Evolutionary conservation across 1,140 invertebrate genomes (phyloP), one percentile per base, ranked within the genome.

Genomic region (Solenopsis invicta): DNA sequence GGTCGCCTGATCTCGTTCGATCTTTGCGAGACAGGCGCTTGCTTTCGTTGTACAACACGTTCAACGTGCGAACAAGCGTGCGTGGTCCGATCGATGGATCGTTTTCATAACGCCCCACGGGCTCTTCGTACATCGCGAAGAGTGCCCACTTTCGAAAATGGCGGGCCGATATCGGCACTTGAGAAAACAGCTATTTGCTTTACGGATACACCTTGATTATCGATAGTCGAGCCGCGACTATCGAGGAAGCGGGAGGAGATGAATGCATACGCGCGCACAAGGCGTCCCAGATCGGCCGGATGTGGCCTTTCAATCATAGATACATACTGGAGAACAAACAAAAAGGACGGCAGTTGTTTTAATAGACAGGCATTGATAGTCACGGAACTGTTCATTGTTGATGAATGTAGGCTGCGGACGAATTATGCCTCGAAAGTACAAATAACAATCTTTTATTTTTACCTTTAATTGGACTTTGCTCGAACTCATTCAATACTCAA

Each of bases 151-250:
- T 89, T 82, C 61, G 66, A 78, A 85, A 85, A 87, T 48, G 48
- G 72, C 72, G 48, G 45, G 10, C 24, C 76, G 48, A 82, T 77
- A 88, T 82, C 41, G 78, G 37, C 61, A 81, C 85, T 82, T 75
- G 82, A 71, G 89, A 66, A 87, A 69, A 88, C 80, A 76, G 76
- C 59, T 91, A 86, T 91, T 92, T 92, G 62, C 87, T 88, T 86
- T 77, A 85, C 72, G 85, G 81, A 85, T 85, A 75, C 82, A 37
- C 77, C 56, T 59, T 87, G 87, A 91, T 90, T 88, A 88, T 81
- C 87, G 90, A 91, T 86, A 71, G 29, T 24, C 74, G 61, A 9
- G 66, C 37, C 10, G 45, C 62, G 18, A 4, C n/a, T n/a, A n/a
- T n/a, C 4, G 37, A 67, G 16, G 12, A 2, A 37, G 18, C 45